Evolutionary conservation across 2,113 vertebrate genomes (phyloP), one percentile per base, ranked within the genome.

Genomic region (Dendrocopos noguchii): DNA sequence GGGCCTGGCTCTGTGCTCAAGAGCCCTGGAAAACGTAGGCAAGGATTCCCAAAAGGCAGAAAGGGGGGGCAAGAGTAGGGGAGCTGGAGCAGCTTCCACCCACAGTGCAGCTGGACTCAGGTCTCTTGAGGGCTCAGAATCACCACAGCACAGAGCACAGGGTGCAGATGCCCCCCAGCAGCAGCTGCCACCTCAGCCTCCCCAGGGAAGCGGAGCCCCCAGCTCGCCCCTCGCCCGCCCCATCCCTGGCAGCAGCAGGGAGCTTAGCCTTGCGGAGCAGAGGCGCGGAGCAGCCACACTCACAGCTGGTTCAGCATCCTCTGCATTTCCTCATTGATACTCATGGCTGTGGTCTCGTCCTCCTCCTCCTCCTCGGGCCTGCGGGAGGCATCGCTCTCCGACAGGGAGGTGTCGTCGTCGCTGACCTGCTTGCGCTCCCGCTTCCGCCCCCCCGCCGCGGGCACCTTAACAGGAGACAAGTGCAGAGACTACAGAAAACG

Each of bases 301-400:
- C 97, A 99, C 99, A 99, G 97, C 88, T 99, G 99, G 95, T 98
- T 99, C 88, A 99, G 97, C 99, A 99, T 99, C 95, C 98, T 98
- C 97, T 99, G 99, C 99, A 99, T 99, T 97, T 99, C 99, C 97
- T 99, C 99, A 77, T 99, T 99, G 96, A 99, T 99, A 98, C 98
- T 93, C 98, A 88, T 98, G 98, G 97, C 98, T n/a, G 95, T 94
- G 96, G 97, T 98, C 94, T 98, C 98, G 0, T 98, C 98, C 94
- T 98, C 98, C 33, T 97, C 97, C 59, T 97, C 96, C 81, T 98
- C 98, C 1, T 97, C 97, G 7, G 94, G 97, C 18, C 96, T 98
- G 77, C 96, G 95, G 72, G 97, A 97, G 94, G 97, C 97, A 39
- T 97, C 98, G 18, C 97, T 98, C 95, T 98, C 98, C 0, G 96